phyloP scores from a whole-genome alignment of 2,797 vertebrate genomes.

The Menidia menidia region DNA sequence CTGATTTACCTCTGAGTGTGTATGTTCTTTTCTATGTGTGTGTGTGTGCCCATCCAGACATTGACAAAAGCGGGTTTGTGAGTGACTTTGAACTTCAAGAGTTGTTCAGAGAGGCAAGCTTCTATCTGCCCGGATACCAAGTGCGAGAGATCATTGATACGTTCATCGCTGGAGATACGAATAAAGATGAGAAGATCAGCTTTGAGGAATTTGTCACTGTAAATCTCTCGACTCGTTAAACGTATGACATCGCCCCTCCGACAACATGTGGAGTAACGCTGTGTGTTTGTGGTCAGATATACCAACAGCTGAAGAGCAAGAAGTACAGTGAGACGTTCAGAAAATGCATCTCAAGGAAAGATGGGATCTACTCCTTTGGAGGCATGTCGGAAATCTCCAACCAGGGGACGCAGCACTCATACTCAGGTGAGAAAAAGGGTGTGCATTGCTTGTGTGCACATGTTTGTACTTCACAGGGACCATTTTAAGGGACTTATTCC shows the following conservation, averaged over 20 bases:
- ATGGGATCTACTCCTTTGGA: constrained; percentile 94
- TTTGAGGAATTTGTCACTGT: constrained; percentile 97
- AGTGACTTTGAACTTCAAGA: constrained; percentile 97
- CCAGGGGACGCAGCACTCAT: constrained; percentile 97
- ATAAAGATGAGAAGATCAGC: constrained; percentile 95
- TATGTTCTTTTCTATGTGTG: too few species aligned
- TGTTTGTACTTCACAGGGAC: not conserved
- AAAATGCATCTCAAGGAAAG: constrained; percentile 89
- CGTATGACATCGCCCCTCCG: accelerated
- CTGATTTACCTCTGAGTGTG: not conserved
- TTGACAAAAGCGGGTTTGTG: constrained; percentile 94
- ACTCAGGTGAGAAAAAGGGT: constrained; percentile 84
- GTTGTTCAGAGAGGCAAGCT: constrained; percentile 94
- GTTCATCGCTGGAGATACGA: constrained; percentile 90
- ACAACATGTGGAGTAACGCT: not conserved
- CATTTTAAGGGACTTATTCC: too few species aligned
- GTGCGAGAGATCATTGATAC: constrained; percentile 93
- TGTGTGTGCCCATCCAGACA: constrained; percentile 81
- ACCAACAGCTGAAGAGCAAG: constrained; percentile 94
- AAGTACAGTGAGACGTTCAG: constrained; percentile 92
- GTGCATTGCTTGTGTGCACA: not conserved
- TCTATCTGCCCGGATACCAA: constrained; percentile 93
- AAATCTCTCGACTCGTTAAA: constrained; percentile 58
- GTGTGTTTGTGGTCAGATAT: constrained; percentile 73
- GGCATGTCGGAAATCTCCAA: constrained; percentile 92